Evolutionary conservation across 2,888 invertebrate genomes (phyloP).

Genomic region (Dasysyrphus albostriatus): DNA sequence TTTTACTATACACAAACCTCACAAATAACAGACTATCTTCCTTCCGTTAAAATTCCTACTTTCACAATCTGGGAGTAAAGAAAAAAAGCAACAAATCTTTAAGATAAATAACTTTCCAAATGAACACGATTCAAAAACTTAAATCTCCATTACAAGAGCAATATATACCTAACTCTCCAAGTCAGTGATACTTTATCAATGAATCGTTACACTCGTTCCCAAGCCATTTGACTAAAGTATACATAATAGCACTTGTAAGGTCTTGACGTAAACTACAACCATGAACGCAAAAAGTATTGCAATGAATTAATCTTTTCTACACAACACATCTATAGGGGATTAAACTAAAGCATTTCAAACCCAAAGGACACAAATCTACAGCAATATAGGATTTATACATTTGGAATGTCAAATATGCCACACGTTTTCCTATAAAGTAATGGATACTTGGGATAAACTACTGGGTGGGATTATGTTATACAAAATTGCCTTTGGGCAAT

Average conservation of each 20-base stretch:
- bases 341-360: not conserved
- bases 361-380: slow-evolving; percentile 39
- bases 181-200: slow-evolving; percentile 10
- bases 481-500: not conserved
- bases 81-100: slow-evolving; percentile 3
- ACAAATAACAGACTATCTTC: not conserved
- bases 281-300: slow-evolving; percentile 6
- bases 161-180: not conserved
- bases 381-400: slow-evolving; percentile 25
- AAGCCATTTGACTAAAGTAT: slow-evolving; percentile 4
- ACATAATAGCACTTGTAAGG: slow-evolving; percentile 3
- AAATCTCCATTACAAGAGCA: not conserved
- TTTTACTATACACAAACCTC: not conserved
- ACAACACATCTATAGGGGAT: not conserved
- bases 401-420: slow-evolving; percentile 47
- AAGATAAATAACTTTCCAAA: slow-evolving; percentile 24
- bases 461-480: not conserved
- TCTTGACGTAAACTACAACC: not conserved
- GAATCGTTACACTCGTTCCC: slow-evolving; percentile 11
- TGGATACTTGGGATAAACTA: slow-evolving; percentile 42
- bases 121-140: not conserved
- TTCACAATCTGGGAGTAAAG: no score
- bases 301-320: slow-evolving; percentile 46
- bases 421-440: slow-evolving; percentile 32
- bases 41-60: no score